phyloP scores from a whole-genome alignment of 2,888 invertebrate genomes.

The Ophion ellenae region DNA sequence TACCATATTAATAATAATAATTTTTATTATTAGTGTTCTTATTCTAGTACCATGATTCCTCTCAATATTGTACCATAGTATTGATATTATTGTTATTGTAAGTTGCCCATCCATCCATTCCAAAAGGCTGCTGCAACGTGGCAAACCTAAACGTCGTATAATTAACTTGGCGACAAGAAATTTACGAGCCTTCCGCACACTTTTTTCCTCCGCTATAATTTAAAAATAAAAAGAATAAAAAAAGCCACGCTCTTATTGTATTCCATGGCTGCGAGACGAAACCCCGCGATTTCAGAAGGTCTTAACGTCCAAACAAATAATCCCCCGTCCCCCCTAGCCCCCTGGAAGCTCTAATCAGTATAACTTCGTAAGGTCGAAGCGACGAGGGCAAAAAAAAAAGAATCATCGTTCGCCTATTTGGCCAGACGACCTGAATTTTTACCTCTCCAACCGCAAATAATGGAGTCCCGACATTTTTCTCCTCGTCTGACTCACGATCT shows the following conservation, averaged over 20 bases:
- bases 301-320: slow-evolving; percentile 38
- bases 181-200: slow-evolving; percentile 26
- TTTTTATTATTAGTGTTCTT: not conserved
- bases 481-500: slow-evolving; percentile 38
- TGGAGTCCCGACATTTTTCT: slow-evolving; percentile 5
- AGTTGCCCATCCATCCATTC: slow-evolving; percentile 48
- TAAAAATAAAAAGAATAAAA: slow-evolving; percentile 3
- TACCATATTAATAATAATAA: not conserved
- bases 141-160: slow-evolving; percentile 48
- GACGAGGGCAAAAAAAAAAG: slow-evolving; percentile 2
- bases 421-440: slow-evolving; percentile 55
- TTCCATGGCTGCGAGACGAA: not conserved
- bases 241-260: slow-evolving; percentile 9
- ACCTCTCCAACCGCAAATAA: slow-evolving; percentile 8
- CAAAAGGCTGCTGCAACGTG: slow-evolving; percentile 43
- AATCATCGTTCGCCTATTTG: slow-evolving; percentile 48
- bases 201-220: slow-evolving; percentile 5
- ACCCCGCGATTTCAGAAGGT: not conserved
- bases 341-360: slow-evolving; percentile 38
- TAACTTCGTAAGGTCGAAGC: slow-evolving; percentile 14
- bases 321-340: slow-evolving; percentile 3
- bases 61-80: not conserved
- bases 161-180: slow-evolving; percentile 26
- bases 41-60: not conserved
- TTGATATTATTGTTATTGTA: slow-evolving; percentile 30